A percentile compares a stretch with the other conserved stretches of the same genome.
These are phyloP conservation scores for Nycticebus coucang DNA, from an alignment of 2,113 vertebrate genomes.

Conservation along the genomic window DNA sequence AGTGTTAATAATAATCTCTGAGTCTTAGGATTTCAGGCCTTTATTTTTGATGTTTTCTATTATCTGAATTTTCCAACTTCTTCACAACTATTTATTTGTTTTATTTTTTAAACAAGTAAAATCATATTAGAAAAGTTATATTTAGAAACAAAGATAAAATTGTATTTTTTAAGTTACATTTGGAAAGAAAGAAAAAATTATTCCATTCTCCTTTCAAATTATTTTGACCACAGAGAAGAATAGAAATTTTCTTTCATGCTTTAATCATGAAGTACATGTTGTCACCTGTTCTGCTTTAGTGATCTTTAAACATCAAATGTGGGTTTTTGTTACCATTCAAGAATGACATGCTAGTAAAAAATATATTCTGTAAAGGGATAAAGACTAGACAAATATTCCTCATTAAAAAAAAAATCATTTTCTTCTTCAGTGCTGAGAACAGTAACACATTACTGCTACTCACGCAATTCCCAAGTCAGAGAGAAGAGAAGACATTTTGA, in stretches of 20 bases:
- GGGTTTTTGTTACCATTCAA: background rate
- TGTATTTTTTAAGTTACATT: background rate
- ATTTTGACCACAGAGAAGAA: background rate
- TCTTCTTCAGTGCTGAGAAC: background rate
- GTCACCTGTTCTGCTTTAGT: fast-evolving
- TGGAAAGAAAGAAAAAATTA: background rate
- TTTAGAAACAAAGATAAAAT: background rate
- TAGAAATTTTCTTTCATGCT: background rate
- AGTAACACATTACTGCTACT: fast-evolving
- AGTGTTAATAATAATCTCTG: background rate
- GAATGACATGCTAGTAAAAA: background rate
- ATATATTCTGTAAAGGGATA: background rate
- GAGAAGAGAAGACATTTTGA: background rate
- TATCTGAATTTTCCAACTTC: background rate
- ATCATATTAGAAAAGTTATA: background rate
- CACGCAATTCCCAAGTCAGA: fast-evolving
- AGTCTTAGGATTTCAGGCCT: background rate
- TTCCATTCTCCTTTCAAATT: background rate
- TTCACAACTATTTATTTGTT: background rate
- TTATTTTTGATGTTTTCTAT: background rate
- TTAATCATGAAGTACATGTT: background rate
- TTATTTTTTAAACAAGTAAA: background rate
- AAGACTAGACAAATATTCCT: background rate
- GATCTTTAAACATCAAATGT: background rate
- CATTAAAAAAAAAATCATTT: fast-evolving